A percentile compares a stretch with the other conserved stretches of the same genome.
Evolutionary conservation across 2,113 vertebrate genomes (phyloP).

Genomic region (Hyperopisus bebe): DNA sequence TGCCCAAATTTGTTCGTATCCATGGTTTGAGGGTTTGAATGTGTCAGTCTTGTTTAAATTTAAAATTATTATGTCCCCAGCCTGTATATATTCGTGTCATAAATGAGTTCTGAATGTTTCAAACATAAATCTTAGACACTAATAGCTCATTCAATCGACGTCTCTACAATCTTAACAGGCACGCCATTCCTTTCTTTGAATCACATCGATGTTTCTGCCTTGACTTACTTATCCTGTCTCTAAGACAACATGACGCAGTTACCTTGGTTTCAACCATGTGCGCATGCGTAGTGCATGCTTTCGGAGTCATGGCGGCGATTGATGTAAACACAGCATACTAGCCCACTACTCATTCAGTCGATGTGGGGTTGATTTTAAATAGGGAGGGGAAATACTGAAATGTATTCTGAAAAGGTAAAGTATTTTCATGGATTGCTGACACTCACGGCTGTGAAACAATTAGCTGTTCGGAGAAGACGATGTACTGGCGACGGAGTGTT

Average conservation of each 20-base stretch:
- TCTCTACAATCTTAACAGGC: not conserved
- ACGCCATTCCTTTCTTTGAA: conserved; percentile 26
- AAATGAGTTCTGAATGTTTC: not conserved
- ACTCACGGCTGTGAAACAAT: not conserved
- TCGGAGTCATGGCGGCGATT: conserved; percentile 45
- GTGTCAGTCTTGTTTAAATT: not conserved
- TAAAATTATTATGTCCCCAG: not conserved
- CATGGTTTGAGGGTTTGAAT: not conserved
- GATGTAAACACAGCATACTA: conserved; percentile 32
- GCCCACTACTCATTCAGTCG: not conserved
- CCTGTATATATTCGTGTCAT: not conserved
- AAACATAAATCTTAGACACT: not conserved
- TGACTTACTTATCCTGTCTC: conserved; percentile 48
- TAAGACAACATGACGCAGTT: conserved; percentile 46
- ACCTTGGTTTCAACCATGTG: conserved; percentile 43
- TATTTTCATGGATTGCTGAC: not conserved
- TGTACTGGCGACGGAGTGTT: not conserved
- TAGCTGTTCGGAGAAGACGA: not conserved
- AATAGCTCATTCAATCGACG: not conserved
- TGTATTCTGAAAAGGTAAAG: conserved; percentile 56
- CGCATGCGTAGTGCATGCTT: conserved; percentile 41
- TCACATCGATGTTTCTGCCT: conserved; percentile 29
- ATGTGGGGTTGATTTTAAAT: not conserved
- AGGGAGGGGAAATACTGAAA: conserved; percentile 26
- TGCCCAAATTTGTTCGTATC: not conserved